These are phyloP conservation scores for Iguana delicatissima DNA, from an alignment of 2,797 vertebrate genomes.

Conservation along the genomic window DNA sequence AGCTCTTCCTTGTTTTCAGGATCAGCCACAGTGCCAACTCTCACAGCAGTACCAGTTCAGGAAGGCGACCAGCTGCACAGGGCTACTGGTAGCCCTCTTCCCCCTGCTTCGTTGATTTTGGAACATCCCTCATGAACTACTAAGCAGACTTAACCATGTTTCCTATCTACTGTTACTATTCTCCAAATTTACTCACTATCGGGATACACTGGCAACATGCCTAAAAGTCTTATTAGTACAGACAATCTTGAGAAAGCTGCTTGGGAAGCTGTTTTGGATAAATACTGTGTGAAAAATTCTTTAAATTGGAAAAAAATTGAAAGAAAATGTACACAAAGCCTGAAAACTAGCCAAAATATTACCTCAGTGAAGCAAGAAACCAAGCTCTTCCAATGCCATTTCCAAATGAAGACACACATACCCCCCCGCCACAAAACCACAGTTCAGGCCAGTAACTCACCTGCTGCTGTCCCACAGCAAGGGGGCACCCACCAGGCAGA, in stretches of 20 bases:
- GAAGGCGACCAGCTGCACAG: background rate
- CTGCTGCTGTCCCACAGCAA: conserved; percentile 96
- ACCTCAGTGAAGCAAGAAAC: background rate
- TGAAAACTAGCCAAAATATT: background rate
- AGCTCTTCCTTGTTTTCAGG: background rate
- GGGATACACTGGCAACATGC: background rate
- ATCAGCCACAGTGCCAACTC: background rate
- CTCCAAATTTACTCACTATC: background rate
- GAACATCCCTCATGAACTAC: background rate
- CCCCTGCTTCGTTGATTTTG: background rate
- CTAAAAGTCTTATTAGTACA: background rate
- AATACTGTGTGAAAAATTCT: background rate
- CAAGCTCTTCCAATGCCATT: background rate
- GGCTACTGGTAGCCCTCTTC: background rate
- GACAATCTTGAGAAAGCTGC: no score
- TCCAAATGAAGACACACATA: background rate
- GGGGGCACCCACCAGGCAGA: conserved; percentile 99
- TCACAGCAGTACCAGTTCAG: background rate
- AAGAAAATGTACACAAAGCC: background rate
- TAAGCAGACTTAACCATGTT: background rate
- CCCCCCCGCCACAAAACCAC: background rate
- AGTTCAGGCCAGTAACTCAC: conserved; percentile 79
- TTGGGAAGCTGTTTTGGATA: background rate
- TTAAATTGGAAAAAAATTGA: background rate
- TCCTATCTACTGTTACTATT: background rate